Conservation (phyloP, 2,797 vertebrate genomes). For the Mormyrus proboscirostris region DNA sequence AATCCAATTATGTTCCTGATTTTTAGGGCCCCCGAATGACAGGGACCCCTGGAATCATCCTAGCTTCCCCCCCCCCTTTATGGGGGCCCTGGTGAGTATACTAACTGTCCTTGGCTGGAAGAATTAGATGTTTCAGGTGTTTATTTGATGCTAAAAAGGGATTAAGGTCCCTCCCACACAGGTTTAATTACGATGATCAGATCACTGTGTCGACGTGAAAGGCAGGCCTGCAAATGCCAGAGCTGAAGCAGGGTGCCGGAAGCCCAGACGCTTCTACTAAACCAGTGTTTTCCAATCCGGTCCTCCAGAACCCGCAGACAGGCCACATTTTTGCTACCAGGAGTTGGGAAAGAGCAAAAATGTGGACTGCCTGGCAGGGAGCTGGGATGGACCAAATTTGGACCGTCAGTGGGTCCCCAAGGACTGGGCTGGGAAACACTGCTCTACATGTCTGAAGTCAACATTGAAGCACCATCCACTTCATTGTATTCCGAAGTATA, state of each 20-base stretch:
- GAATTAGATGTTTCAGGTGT: not conserved
- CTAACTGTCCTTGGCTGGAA: not conserved
- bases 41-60: not conserved
- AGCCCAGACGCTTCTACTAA: not conserved
- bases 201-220: not conserved
- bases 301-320: not conserved
- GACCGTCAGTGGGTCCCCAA: not conserved
- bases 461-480: constrained; percentile 23
- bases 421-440: not conserved
- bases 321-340: not conserved
- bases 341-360: not conserved
- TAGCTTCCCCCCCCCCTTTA: not conserved
- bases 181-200: not conserved
- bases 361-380: not conserved
- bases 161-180: not conserved
- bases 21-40: not conserved
- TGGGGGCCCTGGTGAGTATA: not conserved
- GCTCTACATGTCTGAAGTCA: constrained; percentile 21
- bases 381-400: not conserved
- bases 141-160: not conserved
- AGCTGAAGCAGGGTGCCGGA: not conserved
- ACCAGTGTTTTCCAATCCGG: not conserved
- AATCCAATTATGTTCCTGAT: not conserved
- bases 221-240: not conserved
- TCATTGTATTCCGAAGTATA: constrained; percentile 6